phyloP scores from a whole-genome alignment of 2,113 vertebrate genomes.

The Megalops atlanticus region DNA sequence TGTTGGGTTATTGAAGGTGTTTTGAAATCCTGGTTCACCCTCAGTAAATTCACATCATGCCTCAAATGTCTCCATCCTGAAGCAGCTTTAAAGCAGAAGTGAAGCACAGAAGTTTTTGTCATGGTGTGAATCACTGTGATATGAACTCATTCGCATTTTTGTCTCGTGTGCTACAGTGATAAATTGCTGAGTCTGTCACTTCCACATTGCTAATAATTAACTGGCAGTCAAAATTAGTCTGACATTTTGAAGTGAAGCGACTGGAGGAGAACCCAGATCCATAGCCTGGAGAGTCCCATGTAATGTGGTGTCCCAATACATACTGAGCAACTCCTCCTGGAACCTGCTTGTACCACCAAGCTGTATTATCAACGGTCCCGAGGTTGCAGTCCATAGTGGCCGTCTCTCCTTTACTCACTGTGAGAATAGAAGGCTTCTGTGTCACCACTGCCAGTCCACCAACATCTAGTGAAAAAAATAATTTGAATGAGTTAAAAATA shows the following conservation, averaged over 20 bases:
- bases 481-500: no score
- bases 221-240: conserved; percentile 43
- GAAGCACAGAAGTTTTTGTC: conserved; percentile 52
- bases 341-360: conserved; percentile 53
- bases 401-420: conserved; percentile 37
- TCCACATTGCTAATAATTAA: conserved; percentile 55
- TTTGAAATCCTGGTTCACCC: not conserved
- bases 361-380: rapidly evolving
- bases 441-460: conserved; percentile 26
- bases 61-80: no score
- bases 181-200: no score
- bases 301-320: rapidly evolving
- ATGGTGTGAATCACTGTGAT: conserved; percentile 56
- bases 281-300: not conserved
- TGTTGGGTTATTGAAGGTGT: no score
- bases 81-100: conserved; percentile 1
- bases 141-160: rapidly evolving
- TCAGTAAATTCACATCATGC: not conserved
- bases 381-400: conserved; percentile 45
- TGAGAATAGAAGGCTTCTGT: conserved; percentile 30
- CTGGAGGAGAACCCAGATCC: conserved; percentile 55
- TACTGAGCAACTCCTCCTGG: conserved; percentile 46
- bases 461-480: no score
- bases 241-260: conserved; percentile 47
- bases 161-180: conserved; percentile 48